These are phyloP conservation scores for Tenthredo mesomela DNA, from an alignment of 2,888 invertebrate species.

Conservation along the genomic window DNA sequence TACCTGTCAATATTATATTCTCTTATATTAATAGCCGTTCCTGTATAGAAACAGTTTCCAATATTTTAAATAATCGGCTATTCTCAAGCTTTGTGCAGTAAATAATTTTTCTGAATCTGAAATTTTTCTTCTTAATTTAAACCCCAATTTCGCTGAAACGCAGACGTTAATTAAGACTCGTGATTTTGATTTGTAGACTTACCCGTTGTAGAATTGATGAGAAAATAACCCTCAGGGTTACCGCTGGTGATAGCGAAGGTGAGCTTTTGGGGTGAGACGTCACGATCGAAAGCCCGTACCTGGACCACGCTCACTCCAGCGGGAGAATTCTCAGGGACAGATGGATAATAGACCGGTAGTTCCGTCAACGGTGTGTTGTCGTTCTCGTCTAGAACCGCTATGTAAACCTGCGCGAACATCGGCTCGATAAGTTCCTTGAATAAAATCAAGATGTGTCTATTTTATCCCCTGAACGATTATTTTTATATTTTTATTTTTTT, in stretches of 20 bases:
- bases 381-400: conserved; percentile 94
- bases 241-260: conserved; percentile 93
- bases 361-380: conserved; percentile 96
- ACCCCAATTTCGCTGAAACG: background rate
- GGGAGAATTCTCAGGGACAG: conserved; percentile 89
- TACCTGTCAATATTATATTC: conserved; percentile 8
- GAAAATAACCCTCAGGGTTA: conserved; percentile 95
- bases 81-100: background rate
- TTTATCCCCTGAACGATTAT: conserved; percentile 25
- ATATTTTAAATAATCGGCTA: background rate
- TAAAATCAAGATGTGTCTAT: conserved; percentile 49
- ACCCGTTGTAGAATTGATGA: conserved; percentile 92
- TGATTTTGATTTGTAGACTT: conserved; percentile 67
- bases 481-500: background rate
- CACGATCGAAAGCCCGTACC: conserved; percentile 89
- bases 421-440: conserved; percentile 49
- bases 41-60: background rate
- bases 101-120: background rate
- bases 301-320: conserved; percentile 86
- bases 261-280: conserved; percentile 84
- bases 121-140: background rate
- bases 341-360: conserved; percentile 91
- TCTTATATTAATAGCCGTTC: background rate
- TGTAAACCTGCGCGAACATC: conserved; percentile 83
- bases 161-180: background rate